Conservation (phyloP, 2,888 invertebrate genomes). For the Leptopterna dolabrata region DNA sequence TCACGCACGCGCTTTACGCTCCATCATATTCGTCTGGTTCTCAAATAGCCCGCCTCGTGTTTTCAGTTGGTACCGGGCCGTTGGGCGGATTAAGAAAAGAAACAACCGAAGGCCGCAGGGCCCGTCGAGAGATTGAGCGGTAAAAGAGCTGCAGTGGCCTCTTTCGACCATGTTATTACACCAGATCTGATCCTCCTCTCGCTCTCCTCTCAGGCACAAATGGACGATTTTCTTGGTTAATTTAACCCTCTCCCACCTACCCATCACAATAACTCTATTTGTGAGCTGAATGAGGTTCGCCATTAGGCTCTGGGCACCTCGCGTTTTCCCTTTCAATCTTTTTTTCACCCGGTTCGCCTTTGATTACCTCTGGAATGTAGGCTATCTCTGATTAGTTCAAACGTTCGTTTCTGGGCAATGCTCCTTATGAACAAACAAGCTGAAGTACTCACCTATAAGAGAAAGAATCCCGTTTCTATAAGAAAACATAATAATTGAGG, state of each 20-base stretch:
- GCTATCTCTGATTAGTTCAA: background rate
- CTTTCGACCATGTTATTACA: conserved; percentile 37
- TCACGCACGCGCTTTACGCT: too few species aligned
- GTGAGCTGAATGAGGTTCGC: conserved; percentile 15
- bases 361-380: background rate
- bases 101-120: background rate
- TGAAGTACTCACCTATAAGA: too few species aligned
- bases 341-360: background rate
- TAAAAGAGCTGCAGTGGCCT: background rate
- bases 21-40: too few species aligned
- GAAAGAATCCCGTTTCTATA: too few species aligned
- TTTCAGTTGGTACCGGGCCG: background rate
- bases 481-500: too few species aligned
- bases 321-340: background rate
- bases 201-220: background rate
- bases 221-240: conserved; percentile 49
- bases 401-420: too few species aligned
- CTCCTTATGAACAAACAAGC: too few species aligned
- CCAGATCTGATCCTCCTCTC: conserved; percentile 14
- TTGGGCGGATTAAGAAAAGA: background rate
- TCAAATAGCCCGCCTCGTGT: too few species aligned
- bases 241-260: conserved; percentile 32
- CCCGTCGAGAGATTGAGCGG: conserved; percentile 22
- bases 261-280: conserved; percentile 51
- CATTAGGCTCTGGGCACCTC: background rate